Evolutionary conservation across 1,140 invertebrate genomes (phyloP), one percentile per base, ranked within the genome.

Genomic region (Cydia amplana): DNA sequence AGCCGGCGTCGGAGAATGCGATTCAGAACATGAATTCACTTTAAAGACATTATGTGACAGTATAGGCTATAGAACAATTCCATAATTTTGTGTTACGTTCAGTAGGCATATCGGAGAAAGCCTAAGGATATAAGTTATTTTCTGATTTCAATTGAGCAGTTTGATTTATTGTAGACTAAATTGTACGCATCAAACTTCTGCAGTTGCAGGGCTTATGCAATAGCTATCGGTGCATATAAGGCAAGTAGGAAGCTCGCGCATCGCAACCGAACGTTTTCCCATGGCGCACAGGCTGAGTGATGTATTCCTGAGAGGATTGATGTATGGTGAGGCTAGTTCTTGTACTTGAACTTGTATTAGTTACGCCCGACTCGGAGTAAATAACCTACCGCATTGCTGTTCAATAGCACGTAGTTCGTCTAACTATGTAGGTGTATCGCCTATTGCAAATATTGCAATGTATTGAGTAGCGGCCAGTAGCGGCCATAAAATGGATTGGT

Each of bases 191-290:
- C 20, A 40, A 70, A 70, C 43, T 16, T 70, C 20, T 65, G 23
- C 25, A 32, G 25, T 14, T 70, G n/a, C 43, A 25, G 46, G 72
- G 40, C 64, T 75, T 76, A 73, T 77, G 73, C 51, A 77, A 81
- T 81, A 80, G 82, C 78, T 74, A 82, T 74, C 74, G 73, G 72
- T 79, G 79, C 89, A 80, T 89, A 88, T 88, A 91, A 82, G 88
- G 88, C 83, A 79, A 90, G 80, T 77, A 90, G 84, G 88, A 89
- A 91, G 80, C 80, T 77, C 73, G 75, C 70, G 78, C 79, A 79
- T 83, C 76, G 80, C 77, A 72, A 32, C 74, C 73, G 77, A 83
- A 81, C 74, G 81, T 85, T 89, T 92, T 92, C 89, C 88, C 89
- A 91, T 90, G 83, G 83, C 77, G 76, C 78, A 83, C 77, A 9